These are phyloP conservation scores for Machimus atricapillus DNA, from an alignment of 2,888 invertebrate genomes.

Conservation along the genomic window DNA sequence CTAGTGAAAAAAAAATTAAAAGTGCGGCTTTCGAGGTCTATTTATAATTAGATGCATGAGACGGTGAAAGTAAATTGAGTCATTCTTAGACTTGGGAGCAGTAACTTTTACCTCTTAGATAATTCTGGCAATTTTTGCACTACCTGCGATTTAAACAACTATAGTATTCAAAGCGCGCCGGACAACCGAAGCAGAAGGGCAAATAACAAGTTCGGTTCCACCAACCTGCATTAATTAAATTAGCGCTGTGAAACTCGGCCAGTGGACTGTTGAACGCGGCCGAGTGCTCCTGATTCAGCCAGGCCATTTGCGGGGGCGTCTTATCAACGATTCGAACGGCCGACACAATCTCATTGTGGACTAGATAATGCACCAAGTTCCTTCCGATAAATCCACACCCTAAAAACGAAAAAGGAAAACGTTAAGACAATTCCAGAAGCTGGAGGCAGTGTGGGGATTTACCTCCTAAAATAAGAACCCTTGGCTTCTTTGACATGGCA, in stretches of 20 bases:
- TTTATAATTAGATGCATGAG: not conserved
- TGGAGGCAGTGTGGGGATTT: slow-evolving; percentile 36
- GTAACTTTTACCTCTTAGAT: not conserved
- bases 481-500: slow-evolving; percentile 56
- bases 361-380: slow-evolving; percentile 81
- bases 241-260: slow-evolving; percentile 90
- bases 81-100: not conserved
- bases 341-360: slow-evolving; percentile 78
- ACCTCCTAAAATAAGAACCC: slow-evolving; percentile 61
- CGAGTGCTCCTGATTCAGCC: slow-evolving; percentile 79
- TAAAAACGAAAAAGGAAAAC: slow-evolving; percentile 55
- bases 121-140: not conserved
- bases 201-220: not conserved
- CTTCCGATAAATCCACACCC: slow-evolving; percentile 95
- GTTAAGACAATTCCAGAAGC: not conserved
- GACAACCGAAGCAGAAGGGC: not conserved
- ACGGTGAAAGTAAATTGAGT: not conserved
- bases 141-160: not conserved
- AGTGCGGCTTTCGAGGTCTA: not conserved
- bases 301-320: slow-evolving; percentile 91
- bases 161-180: not conserved
- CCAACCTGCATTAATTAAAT: slow-evolving; percentile 86
- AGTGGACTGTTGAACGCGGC: slow-evolving; percentile 76
- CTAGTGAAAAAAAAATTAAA: not conserved
- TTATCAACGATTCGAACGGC: slow-evolving; percentile 86